Conservation (phyloP, 1,140 invertebrate genomes). For the Drosophila bocqueti region DNA sequence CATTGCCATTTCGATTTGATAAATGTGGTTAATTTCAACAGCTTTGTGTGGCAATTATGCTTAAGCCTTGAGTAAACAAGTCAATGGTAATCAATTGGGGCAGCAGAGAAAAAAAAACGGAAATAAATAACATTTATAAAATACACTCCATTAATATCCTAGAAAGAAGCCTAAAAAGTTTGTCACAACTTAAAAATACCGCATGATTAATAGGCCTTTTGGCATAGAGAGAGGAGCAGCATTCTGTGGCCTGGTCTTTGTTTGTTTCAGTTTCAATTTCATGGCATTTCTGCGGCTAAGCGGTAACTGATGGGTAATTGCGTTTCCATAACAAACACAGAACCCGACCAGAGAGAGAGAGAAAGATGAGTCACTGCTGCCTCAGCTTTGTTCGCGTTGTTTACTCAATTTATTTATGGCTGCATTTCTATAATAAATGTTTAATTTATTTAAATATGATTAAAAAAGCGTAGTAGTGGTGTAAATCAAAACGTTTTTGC, state of each 20-base stretch:
- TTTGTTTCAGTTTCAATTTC: slow-evolving; percentile 26
- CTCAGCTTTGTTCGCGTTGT: slow-evolving; percentile 34
- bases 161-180: not conserved
- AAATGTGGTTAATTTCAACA: slow-evolving; percentile 67
- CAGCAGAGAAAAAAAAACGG: not conserved
- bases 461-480: slow-evolving; percentile 60
- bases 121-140: not conserved
- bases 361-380: not conserved
- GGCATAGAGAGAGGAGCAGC: not conserved
- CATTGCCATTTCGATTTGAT: slow-evolving; percentile 55
- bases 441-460: slow-evolving; percentile 82
- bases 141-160: slow-evolving; percentile 1
- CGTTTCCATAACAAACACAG: slow-evolving; percentile 19
- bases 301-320: slow-evolving; percentile 41
- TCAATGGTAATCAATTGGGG: slow-evolving; percentile 52
- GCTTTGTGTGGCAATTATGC: slow-evolving; percentile 61
- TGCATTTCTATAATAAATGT: slow-evolving; percentile 75
- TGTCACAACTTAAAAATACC: not conserved
- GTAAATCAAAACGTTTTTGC: slow-evolving; percentile 76
- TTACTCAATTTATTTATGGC: slow-evolving; percentile 76
- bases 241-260: slow-evolving; percentile 1
- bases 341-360: not conserved
- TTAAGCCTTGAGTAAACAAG: slow-evolving; percentile 36
- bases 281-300: slow-evolving; percentile 32
- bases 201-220: slow-evolving; percentile 11